Percentiles rank a stretch among this genome's conserved stretches.
Evolutionary conservation across 2,797 vertebrate genomes (phyloP).

Genomic region (Coreius guichenoti): DNA sequence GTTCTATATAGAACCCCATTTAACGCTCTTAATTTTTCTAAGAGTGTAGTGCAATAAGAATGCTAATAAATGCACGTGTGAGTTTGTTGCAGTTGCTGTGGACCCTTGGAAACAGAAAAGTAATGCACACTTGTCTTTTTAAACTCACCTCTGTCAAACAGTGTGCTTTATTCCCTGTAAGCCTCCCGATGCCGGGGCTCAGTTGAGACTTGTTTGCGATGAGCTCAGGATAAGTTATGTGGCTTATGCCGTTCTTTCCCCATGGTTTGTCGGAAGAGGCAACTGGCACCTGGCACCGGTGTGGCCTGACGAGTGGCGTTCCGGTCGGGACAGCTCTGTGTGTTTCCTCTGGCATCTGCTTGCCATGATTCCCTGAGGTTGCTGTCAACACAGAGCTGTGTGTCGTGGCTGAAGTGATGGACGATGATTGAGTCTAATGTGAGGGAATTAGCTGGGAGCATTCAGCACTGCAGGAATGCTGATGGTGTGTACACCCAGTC

Average conservation of each 20-base stretch:
- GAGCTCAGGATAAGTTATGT: conserved; percentile 42
- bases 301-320: background rate
- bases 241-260: conserved; percentile 17
- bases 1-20: background rate
- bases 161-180: conserved; percentile 23
- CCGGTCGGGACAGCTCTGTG: background rate
- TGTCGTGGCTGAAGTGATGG: conserved; percentile 47
- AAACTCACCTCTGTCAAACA: conserved; percentile 28
- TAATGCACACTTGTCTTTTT: background rate
- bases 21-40: background rate
- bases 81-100: background rate
- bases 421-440: conserved; percentile 60
- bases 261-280: conserved; percentile 29
- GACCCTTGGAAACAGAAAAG: background rate
- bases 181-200: background rate
- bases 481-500: conserved; percentile 45
- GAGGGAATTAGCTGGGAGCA: conserved; percentile 49
- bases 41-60: background rate
- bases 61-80: background rate
- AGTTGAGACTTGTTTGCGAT: conserved; percentile 38
- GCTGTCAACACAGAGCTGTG: conserved; percentile 45
- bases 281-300: conserved; percentile 27
- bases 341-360: conserved; percentile 39
- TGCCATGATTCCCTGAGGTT: conserved; percentile 33
- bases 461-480: conserved; percentile 18